A percentile compares a stretch with the other conserved stretches of the same genome.
These are phyloP conservation scores for Macrobrachium rosenbergii DNA, from an alignment of 1,140 invertebrate species.

Conservation along the genomic window DNA sequence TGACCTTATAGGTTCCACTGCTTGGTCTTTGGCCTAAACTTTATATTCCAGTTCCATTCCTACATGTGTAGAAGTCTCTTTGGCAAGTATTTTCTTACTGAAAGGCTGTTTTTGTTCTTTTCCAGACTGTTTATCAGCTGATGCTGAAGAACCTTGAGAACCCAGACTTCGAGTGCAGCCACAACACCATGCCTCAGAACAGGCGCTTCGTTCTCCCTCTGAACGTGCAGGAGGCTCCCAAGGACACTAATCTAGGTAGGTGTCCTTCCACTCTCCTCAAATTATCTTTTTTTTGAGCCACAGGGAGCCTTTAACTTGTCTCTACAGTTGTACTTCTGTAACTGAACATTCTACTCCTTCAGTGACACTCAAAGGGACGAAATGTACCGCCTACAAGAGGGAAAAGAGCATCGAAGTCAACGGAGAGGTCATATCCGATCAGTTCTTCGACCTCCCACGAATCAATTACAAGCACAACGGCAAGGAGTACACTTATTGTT, in stretches of 20 bases:
- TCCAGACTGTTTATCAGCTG: constrained; percentile 28
- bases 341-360: neutral
- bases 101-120: neutral
- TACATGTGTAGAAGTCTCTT: too few relatives aligned
- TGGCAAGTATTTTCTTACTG: neutral
- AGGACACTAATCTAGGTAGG: constrained; percentile 39
- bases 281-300: too few relatives aligned
- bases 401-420: constrained; percentile 19
- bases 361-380: constrained; percentile 42
- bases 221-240: neutral
- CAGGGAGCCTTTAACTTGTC: too few relatives aligned
- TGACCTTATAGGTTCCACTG: too few relatives aligned
- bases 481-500: constrained; percentile 43
- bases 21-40: too few relatives aligned
- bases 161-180: constrained; percentile 2
- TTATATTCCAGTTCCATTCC: too few relatives aligned
- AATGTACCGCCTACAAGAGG: constrained; percentile 36
- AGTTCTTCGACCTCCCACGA: constrained; percentile 48
- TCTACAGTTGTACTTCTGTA: neutral
- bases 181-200: neutral
- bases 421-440: constrained; percentile 26
- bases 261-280: neutral
- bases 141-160: constrained; percentile 38
- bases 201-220: constrained; percentile 41
- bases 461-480: constrained; percentile 57